phyloP scores from a whole-genome alignment of 2,888 invertebrate species.

The Megalurothrips usitatus region DNA sequence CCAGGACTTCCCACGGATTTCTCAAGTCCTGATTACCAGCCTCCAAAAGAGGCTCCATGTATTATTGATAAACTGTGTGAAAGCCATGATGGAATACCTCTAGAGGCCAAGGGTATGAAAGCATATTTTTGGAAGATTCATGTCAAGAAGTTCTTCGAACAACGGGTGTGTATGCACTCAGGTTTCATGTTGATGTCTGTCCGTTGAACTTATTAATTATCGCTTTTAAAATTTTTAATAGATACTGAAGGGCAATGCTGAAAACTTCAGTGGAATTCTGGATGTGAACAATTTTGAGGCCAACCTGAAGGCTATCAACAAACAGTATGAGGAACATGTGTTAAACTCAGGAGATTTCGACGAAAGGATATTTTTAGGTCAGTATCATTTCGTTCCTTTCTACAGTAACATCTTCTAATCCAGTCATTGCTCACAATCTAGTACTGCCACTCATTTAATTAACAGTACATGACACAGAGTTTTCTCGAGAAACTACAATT shows the following conservation, averaged over 20 bases:
- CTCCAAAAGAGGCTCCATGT: constrained; percentile 68
- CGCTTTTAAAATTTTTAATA: constrained; percentile 44
- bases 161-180: constrained; percentile 51
- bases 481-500: not conserved
- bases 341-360: constrained; percentile 91
- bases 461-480: too few relatives aligned
- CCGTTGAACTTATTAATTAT: constrained; percentile 16
- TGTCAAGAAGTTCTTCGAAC: constrained; percentile 69
- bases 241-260: constrained; percentile 68
- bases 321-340: constrained; percentile 85
- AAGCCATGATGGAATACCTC: constrained; percentile 72
- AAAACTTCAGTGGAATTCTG: constrained; percentile 68
- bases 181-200: constrained; percentile 28
- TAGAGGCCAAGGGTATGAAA: constrained; percentile 87
- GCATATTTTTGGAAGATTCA: constrained; percentile 80
- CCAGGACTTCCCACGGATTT: constrained; percentile 69
- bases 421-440: not conserved
- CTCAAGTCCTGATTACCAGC: constrained; percentile 53
- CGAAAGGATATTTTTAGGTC: constrained; percentile 89
- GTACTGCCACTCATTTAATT: too few relatives aligned
- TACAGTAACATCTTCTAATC: not conserved
- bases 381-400: constrained; percentile 41
- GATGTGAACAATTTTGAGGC: constrained; percentile 75
- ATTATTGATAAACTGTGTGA: constrained; percentile 78
- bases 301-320: constrained; percentile 80